Evolutionary conservation across 1,140 invertebrate genomes (phyloP), one percentile per base, ranked within the genome.

Genomic region (Caenorhabditis latens): DNA sequence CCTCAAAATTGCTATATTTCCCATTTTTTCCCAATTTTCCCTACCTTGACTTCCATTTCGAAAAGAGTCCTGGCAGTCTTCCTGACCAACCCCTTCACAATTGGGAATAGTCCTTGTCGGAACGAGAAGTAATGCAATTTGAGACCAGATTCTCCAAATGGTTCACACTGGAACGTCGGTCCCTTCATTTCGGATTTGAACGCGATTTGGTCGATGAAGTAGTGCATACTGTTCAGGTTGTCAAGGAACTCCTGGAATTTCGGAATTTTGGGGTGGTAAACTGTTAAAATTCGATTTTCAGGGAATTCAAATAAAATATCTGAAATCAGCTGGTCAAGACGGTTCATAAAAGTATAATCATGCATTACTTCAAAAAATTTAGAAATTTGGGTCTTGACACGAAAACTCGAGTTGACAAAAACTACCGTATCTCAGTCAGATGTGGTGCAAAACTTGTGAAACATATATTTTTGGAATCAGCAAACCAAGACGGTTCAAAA

Each of bases 161-260:
- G 87, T 46, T 89, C 86, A 57, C 88, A 88, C 24, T 89, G 87
- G 43, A 89, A 89, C 24, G 88, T 88, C 13, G 88, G 88, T 0
- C 88, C 88, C 16, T 84, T 65, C 83, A 89, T 87, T n/a, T 89
- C 86, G 21, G 86, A 85, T 57, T 88, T 88, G 71, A 89, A 89
- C 0, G 88, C 88, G 32, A 89, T 85, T 61, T 88, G 86, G 57
- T 89, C 88, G 67, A 90, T 90, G 83, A 88, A 88, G 67, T 89
- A 90, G 85, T 88, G 86, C 85, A 90, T 90, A 6, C 90, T 71
- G 82, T 90, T 89, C 14, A 90, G 79, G 63, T 90, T 88, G 63
- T 90, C 84, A 0, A 90, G 40, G 75, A 87, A 90, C 50, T 90
- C 88, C 58, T 89, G 85, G 21, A 89, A 86, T 9, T 87, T n/a